Percentiles rank a stretch among this genome's conserved stretches.
These are phyloP conservation scores for Callyntrura sp. DNA, from an alignment of 2,888 invertebrate genomes.

Conservation along the genomic window DNA sequence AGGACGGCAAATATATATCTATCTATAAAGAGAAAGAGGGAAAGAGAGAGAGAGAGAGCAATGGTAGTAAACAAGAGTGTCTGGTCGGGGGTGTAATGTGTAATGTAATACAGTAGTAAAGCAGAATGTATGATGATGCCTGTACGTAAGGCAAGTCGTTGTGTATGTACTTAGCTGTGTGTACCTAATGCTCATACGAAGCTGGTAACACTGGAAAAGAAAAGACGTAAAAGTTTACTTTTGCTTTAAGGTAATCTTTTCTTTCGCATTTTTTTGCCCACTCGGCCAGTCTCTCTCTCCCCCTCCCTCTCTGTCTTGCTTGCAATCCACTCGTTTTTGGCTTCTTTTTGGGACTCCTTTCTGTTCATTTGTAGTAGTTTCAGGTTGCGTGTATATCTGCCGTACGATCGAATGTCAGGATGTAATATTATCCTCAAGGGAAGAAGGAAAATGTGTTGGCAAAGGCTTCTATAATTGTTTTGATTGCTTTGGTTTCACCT, in stretches of 20 bases:
- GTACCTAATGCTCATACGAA: neutral
- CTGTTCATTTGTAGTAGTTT: constrained; percentile 73
- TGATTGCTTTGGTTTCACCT: constrained; percentile 77
- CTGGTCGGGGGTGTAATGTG: constrained; percentile 11
- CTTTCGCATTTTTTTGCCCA: constrained; percentile 18
- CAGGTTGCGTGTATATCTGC: constrained; percentile 77
- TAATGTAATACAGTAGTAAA: constrained; percentile 36
- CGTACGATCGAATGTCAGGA: constrained; percentile 73
- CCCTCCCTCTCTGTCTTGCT: neutral
- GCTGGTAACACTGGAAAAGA: neutral
- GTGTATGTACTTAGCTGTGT: constrained; percentile 16
- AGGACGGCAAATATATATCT: neutral
- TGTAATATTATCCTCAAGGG: constrained; percentile 74
- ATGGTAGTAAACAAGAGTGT: constrained; percentile 40
- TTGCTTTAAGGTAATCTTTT: constrained; percentile 76
- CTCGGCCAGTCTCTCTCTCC: constrained; percentile 21
- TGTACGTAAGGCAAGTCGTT: neutral
- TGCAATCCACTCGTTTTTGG: constrained; percentile 15
- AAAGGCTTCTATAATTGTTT: constrained; percentile 77
- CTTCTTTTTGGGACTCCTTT: constrained; percentile 28
- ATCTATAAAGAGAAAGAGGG: neutral
- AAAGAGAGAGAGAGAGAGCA: neutral
- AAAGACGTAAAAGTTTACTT: constrained; percentile 68
- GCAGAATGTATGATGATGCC: constrained; percentile 22
- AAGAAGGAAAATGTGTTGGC: constrained; percentile 74